These are phyloP conservation scores for Melanocharis versteri DNA, from an alignment of 2,113 vertebrate species.

Conservation along the genomic window DNA sequence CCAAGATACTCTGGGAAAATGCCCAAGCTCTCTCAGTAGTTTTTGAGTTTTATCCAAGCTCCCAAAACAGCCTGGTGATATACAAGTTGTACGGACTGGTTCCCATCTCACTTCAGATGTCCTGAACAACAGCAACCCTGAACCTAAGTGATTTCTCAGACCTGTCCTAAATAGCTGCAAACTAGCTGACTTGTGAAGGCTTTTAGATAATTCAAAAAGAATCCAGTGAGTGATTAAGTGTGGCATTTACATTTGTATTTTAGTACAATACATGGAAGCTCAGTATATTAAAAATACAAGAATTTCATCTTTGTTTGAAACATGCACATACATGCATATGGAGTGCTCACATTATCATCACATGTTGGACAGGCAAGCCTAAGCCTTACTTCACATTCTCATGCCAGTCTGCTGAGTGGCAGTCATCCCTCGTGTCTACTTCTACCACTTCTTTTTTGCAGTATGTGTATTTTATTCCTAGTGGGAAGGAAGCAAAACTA, in stretches of 20 bases:
- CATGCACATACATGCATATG: not conserved
- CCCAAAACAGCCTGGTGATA: not conserved
- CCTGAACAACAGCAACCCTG: not conserved
- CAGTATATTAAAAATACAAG: not conserved
- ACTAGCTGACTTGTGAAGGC: not conserved
- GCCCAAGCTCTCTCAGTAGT: not conserved
- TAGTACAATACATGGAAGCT: not conserved
- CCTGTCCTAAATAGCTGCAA: not conserved
- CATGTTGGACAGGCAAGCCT: not conserved
- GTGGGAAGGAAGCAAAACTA: not conserved
- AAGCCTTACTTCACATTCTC: not conserved
- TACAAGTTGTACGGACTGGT: not conserved
- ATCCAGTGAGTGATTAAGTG: not conserved
- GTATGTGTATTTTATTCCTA: not conserved
- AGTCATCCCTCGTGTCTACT: not conserved
- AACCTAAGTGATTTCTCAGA: not conserved
- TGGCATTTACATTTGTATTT: not conserved
- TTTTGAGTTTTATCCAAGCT: slow-evolving; percentile 23
- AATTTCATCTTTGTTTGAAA: not conserved
- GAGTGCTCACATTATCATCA: not conserved
- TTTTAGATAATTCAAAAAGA: not conserved
- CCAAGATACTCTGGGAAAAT: slow-evolving; percentile 35
- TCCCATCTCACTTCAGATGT: not conserved
- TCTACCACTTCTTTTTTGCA: not conserved
- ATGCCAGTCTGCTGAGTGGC: not conserved